Evolutionary conservation across 2,888 invertebrate genomes (phyloP), one percentile per base, ranked within the genome.

Genomic region (Nasonovia ribisnigri): DNA sequence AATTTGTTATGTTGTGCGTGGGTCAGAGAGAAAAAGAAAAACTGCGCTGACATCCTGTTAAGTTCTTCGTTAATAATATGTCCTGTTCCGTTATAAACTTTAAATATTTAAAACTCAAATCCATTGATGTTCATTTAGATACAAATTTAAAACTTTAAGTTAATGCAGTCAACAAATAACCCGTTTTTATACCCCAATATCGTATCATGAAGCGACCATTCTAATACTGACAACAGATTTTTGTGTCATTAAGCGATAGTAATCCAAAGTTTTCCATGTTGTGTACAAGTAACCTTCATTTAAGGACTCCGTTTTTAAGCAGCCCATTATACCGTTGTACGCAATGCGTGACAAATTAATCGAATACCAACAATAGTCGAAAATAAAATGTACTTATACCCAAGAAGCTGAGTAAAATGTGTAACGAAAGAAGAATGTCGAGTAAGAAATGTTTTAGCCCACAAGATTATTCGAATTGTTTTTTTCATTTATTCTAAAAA

Each of bases 211-310:
- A 60, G 36, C 8, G 36, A 43, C 84, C 36, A 36, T 87, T 92
- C 46, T 91, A 46, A 51, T 29, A n/a, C 46, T 46, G 86, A 92
- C 60, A 60, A 86, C 46, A 87, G 26, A 84, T 92, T 92, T 48
- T n/a, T 92, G 13, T n/a, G 46, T 46, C n/a, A 51, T 67, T 67
- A 46, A 67, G 48, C 11, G 51, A 67, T 46, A 60, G 86, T 26
- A 57, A 1, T 36, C 10, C 3, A 16, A 67, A 67, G 87, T 92
- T 87, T 87, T 48, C 24, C 29, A 87, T 67, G 6, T 92, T 26
- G 91, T 48, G 24, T 26, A 77, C 67, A 60, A 92, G 11, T 86
- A 87, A 48, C 26, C 42, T 87, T 42, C 29, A 57, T 67, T 48
- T 67, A 60, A 87, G 36, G 60, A 29, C 26, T 48, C 13, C 26